Evolutionary conservation across 2,113 vertebrate species (phyloP).

Genomic region (Malurus melanocephalus): DNA sequence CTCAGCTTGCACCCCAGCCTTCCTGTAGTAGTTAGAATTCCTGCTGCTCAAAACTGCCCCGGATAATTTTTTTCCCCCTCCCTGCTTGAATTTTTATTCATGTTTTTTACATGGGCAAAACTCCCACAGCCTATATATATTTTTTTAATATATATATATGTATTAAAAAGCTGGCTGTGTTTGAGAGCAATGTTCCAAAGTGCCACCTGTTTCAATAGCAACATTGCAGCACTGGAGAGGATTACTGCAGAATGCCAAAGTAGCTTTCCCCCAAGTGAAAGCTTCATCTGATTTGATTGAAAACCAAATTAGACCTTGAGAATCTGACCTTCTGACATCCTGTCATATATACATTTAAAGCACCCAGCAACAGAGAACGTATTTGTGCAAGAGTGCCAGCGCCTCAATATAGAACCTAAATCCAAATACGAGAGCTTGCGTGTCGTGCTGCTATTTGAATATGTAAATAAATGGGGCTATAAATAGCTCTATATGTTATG

Average conservation of each 20-base stretch:
- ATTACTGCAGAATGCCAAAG: slow-evolving; percentile 32
- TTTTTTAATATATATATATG: background rate
- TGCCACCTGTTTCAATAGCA: slow-evolving; percentile 45
- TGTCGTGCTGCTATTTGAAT: slow-evolving; percentile 36
- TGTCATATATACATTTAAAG: slow-evolving; percentile 20
- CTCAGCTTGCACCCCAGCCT: background rate
- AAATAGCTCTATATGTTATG: slow-evolving; percentile 38
- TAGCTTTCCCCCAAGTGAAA: slow-evolving; percentile 12
- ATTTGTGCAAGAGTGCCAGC: background rate
- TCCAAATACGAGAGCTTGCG: background rate
- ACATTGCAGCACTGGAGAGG: background rate
- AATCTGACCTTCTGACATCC: slow-evolving; percentile 29
- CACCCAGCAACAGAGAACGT: background rate
- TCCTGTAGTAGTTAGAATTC: slow-evolving; percentile 36
- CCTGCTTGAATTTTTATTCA: slow-evolving; percentile 4
- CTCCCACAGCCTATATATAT: slow-evolving; percentile 1
- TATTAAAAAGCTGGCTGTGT: slow-evolving; percentile 3
- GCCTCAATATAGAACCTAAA: slow-evolving; percentile 29
- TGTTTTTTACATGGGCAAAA: slow-evolving; percentile 29
- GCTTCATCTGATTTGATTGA: slow-evolving; percentile 37
- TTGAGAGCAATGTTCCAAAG: slow-evolving; percentile 24
- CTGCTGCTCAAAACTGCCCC: background rate
- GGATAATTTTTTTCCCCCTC: background rate
- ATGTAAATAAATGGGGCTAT: slow-evolving; percentile 49
- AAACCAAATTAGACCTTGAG: slow-evolving; percentile 29